These are phyloP conservation scores for Lepus europaeus DNA, from an alignment of 2,113 vertebrate species.

Conservation along the genomic window DNA sequence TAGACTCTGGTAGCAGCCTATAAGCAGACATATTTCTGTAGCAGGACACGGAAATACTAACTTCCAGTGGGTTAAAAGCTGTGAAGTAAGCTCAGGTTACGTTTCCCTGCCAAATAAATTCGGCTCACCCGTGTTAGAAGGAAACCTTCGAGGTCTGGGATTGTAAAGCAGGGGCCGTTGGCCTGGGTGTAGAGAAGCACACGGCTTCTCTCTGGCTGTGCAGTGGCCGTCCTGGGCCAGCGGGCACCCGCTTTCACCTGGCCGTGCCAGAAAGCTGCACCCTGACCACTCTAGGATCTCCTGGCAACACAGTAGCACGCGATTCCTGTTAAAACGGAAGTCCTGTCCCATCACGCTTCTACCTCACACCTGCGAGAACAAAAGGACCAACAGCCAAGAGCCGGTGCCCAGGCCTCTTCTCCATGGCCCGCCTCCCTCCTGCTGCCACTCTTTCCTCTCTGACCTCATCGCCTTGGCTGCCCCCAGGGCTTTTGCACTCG, in stretches of 20 bases:
- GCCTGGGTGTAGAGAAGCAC: not conserved
- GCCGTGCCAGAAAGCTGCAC: not conserved
- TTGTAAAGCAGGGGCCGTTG: not conserved
- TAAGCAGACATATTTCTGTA: not conserved
- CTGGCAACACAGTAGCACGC: not conserved
- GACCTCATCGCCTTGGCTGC: not conserved
- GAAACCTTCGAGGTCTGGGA: not conserved
- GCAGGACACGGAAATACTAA: not conserved
- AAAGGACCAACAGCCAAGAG: not conserved
- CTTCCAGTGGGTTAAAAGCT: not conserved
- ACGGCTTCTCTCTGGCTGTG: not conserved
- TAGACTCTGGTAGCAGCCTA: not conserved
- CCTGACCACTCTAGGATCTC: too few species aligned
- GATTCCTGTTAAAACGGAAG: not conserved
- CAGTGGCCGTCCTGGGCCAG: not conserved
- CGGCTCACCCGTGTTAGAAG: not conserved
- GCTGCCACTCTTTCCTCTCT: not conserved
- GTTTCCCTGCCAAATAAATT: not conserved
- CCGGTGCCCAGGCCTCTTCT: not conserved
- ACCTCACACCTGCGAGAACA: not conserved
- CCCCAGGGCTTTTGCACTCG: not conserved
- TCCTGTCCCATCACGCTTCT: not conserved
- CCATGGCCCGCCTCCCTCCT: accelerated
- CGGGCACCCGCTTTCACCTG: not conserved
- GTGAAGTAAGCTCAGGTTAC: not conserved